Base-by-base conservation (phyloP, 1,140 invertebrate species). In the Aricia agestis region DNA sequence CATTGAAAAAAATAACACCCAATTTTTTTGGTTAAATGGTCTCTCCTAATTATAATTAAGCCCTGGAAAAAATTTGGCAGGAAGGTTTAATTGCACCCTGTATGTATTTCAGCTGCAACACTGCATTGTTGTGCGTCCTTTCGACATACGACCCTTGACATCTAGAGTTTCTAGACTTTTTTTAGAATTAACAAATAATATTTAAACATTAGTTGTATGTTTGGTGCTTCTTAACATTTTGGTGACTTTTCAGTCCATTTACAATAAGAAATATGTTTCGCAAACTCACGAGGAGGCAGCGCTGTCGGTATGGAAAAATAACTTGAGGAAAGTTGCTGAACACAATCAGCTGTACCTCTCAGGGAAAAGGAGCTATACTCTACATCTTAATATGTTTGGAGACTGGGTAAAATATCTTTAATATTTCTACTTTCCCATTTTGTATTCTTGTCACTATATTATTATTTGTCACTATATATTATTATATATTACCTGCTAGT, bases 371-470 rank as follows among this genome's bases (percentile, higher is more conserved):
- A 90, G 84, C 7, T 96, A 93, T 80, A 93, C 89, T 6, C 79
- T 96, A 17, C 92, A 93, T 68, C 92, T 94, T 52, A 95, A 96
- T 82, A 92, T 94, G 78, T 92, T 95, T 45, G 93, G 94, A 9
- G 95, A 95, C 86, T 91, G 95, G 92, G 93, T 94, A 82, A 88
- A 78, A 77, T 71, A 66, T 17, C 11, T 52, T 11, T 42, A 18
- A 18, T 42, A 67, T 17, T 41, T 42, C 9, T 5, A 36, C 31
- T 18, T 17, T 41, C 15, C 36, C 18, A 65, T 45, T 59, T 52
- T 19, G 32, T 69, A 15, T 57, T 31, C 6, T 17, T 59, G 42
- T 2, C 32, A 32, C 32, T 32, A n/a, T n/a, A n/a, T n/a, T n/a
- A n/a, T n/a, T n/a, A n/a, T n/a, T n/a, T n/a, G n/a, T n/a, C n/a